Base-by-base conservation (phyloP, 2,888 invertebrate genomes). In the Lathronympha strigana region DNA sequence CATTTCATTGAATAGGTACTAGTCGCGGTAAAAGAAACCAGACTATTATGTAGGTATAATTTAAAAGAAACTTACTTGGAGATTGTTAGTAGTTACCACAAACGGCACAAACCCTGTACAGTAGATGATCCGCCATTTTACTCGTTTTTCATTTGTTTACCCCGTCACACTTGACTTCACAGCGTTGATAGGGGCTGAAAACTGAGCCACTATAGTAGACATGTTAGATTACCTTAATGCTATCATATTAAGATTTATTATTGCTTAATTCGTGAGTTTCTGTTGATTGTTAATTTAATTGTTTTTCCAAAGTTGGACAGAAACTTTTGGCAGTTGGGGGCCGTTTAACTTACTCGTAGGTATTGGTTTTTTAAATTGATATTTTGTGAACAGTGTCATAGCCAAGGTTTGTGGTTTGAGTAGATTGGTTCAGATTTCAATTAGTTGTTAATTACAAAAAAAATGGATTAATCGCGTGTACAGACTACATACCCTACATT, bases 71-170 rank as follows among this genome's bases (percentile, higher is more conserved):
- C n/a, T n/a, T n/a, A n/a, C n/a, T n/a, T n/a, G n/a, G n/a, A n/a
- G n/a, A n/a, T n/a, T n/a, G n/a, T n/a, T n/a, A n/a, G n/a, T n/a
- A n/a, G n/a, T n/a, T n/a, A n/a, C n/a, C n/a, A n/a, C n/a, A n/a
- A n/a, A n/a, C n/a, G n/a, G n/a, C n/a, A n/a, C n/a, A n/a, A n/a
- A n/a, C n/a, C n/a, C n/a, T n/a, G n/a, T 36, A n/a, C 15, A 4
- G 15, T 2, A 49, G 13, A 33, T 51, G 33, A 51, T 33, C 51
- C 51, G 33, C 51, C 51, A 51, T 51, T 51, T 51, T 51, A 8
- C n/a, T n/a, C n/a, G n/a, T n/a, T n/a, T 4, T 21, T 51, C 19
- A 33, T 51, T 51, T 51, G 51, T 51, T 33, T 51, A 33, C 33
- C 19, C 31, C 17, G 51, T 51, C 51, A 51, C 51, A 51, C 19